Percentiles rank a stretch among this genome's conserved stretches.
phyloP scores from a whole-genome alignment of 2,888 invertebrate genomes.

The Drosophila phalerata region DNA sequence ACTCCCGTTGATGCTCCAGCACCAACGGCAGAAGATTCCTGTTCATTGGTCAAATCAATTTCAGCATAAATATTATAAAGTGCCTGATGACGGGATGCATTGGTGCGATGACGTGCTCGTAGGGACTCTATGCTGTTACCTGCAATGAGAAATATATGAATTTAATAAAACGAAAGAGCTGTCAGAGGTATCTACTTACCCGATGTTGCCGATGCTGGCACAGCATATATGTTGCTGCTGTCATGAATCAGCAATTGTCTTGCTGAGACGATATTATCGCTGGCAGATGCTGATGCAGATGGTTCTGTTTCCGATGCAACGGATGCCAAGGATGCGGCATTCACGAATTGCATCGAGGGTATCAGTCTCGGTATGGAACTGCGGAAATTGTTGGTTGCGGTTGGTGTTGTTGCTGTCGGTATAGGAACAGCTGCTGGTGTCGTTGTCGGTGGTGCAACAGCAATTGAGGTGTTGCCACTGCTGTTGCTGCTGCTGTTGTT shows the following conservation, averaged over 20 bases:
- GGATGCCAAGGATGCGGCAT: constrained; percentile 35
- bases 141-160: background rate
- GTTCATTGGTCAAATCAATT: constrained; percentile 69
- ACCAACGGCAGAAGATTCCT: constrained; percentile 31
- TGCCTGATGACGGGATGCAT: constrained; percentile 44
- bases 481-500: constrained; percentile 10
- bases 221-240: constrained; percentile 14
- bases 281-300: background rate
- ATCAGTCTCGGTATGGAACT: constrained; percentile 77
- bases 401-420: background rate
- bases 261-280: background rate
- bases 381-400: constrained; percentile 58
- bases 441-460: constrained; percentile 3
- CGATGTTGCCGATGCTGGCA: constrained; percentile 7
- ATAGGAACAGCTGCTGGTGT: background rate
- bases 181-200: background rate
- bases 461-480: constrained; percentile 2
- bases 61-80: constrained; percentile 71
- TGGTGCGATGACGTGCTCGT: constrained; percentile 42
- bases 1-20: constrained; percentile 10
- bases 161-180: too few relatives aligned
- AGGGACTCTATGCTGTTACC: constrained; percentile 20
- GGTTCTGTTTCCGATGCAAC: constrained; percentile 11
- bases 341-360: constrained; percentile 61
- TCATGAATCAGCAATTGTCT: constrained; percentile 7